Evolutionary conservation across 2,888 invertebrate genomes (phyloP), one percentile per base, ranked within the genome.

Genomic region (Cephus pygmeus): DNA sequence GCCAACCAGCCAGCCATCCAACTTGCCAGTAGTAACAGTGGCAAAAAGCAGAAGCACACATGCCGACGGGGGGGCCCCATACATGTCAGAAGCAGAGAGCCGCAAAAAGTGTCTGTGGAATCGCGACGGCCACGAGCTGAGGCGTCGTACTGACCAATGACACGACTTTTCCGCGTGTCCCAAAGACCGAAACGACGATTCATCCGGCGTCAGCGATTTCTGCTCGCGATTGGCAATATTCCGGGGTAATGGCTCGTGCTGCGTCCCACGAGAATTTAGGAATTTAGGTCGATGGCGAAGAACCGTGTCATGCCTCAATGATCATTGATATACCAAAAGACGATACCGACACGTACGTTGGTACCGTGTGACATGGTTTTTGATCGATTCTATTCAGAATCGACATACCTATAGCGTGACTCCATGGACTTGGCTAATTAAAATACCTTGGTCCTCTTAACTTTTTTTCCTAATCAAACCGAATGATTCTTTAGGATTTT

Each of bases 131-230:
- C 71, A 34, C 31, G 71, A 1, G 71, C 9, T 0, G 33, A 71
- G 2, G 71, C 71, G 34, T 71, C 71, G 71, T 9, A 56, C 31
- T 71, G 34, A 71, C 71, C 71, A 34, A 71, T 34, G 71, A 31
- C 71, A 69, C 12, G 12, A 34, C 23, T 31, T 34, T 71, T 34
- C 71, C 12, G 34, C 34, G 31, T 71, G 71, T 23, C 34, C 71
- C 71, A 34, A 71, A 4, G 12, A 33, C 71, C 34, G 12, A 71
- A 71, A 71, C 71, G 23, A 31, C 34, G 31, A 71, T 71, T 71
- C 71, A 71, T 71, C 71, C 31, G 71, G 12, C 71, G 71, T 71
- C 71, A 71, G 71, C 71, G 9, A 34, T 71, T 71, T 71, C 34
- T 71, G 23, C 71, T 71, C 31, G 34, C 31, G 71, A 71, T 71